phyloP scores from a whole-genome alignment of 2,797 vertebrate genomes.

The Jordanella pulchra region DNA sequence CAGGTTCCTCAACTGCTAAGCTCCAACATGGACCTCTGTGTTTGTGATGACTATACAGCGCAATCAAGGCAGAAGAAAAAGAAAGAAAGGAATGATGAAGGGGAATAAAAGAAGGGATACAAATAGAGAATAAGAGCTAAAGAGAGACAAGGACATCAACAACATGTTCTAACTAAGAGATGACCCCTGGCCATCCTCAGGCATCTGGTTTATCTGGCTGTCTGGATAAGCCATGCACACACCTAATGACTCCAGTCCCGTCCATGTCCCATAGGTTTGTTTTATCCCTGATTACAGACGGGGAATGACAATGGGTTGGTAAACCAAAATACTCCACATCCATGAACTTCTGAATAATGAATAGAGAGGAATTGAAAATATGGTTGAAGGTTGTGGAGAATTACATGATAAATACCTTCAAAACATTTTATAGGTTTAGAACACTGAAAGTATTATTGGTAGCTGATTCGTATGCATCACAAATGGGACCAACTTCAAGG shows the following conservation, averaged over 20 bases:
- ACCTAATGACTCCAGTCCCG: constrained; percentile 77
- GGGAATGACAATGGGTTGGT: constrained; percentile 77
- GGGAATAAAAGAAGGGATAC: constrained; percentile 30
- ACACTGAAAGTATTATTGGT: constrained; percentile 6
- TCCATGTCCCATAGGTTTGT: constrained; percentile 74
- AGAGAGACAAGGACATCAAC: constrained; percentile 79
- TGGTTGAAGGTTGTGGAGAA: constrained; percentile 58
- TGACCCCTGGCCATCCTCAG: constrained; percentile 84
- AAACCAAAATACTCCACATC: constrained; percentile 60
- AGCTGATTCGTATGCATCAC: constrained; percentile 49
- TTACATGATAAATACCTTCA: constrained; percentile 28
- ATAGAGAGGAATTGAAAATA: constrained; percentile 38
- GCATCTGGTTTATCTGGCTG: constrained; percentile 82
- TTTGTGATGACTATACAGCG: constrained; percentile 73
- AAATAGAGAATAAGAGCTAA: constrained; percentile 38
- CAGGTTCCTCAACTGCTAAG: constrained; percentile 74
- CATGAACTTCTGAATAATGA: constrained; percentile 50
- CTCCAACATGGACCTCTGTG: constrained; percentile 65
- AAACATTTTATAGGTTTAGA: constrained; percentile 9
- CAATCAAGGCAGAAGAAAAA: constrained; percentile 63
- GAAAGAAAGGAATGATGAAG: constrained; percentile 41
- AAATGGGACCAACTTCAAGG: constrained; percentile 44
- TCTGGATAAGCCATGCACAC: constrained; percentile 78
- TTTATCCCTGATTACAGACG: constrained; percentile 74
- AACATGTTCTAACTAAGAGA: constrained; percentile 76